Percentiles rank a stretch among this genome's conserved stretches.
Evolutionary conservation across 2,888 invertebrate genomes (phyloP).

Genomic region (Cheilosia soror): DNA sequence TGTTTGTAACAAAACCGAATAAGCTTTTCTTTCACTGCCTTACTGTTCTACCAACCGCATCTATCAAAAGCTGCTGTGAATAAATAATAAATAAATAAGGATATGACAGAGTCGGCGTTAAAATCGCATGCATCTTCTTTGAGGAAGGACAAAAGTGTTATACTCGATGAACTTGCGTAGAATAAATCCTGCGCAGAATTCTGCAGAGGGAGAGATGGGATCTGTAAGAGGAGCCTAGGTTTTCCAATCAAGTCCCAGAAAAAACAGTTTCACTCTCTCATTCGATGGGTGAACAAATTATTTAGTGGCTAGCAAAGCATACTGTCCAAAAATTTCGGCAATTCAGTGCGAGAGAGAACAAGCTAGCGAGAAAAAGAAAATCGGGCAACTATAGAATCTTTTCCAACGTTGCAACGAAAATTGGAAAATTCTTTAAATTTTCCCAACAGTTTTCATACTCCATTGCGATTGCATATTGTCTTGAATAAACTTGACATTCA

Average conservation of each 20-base stretch:
- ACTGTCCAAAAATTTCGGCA: slow-evolving; percentile 23
- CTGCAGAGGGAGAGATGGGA: slow-evolving; percentile 27
- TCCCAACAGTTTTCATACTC: not conserved
- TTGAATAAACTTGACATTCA: slow-evolving; percentile 60
- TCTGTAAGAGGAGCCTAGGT: slow-evolving; percentile 20
- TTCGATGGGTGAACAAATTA: slow-evolving; percentile 74
- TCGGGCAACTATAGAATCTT: slow-evolving; percentile 17
- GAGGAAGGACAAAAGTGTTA: slow-evolving; percentile 55
- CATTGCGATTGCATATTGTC: not conserved
- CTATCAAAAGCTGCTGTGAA: slow-evolving; percentile 15
- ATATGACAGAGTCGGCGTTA: slow-evolving; percentile 58
- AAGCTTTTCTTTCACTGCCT: slow-evolving; percentile 45
- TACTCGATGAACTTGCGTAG: slow-evolving; percentile 64
- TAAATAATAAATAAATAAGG: slow-evolving; percentile 61
- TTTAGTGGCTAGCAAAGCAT: slow-evolving; percentile 66
- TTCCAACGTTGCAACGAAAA: slow-evolving; percentile 12
- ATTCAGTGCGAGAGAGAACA: slow-evolving; percentile 43
- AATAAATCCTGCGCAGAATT: slow-evolving; percentile 64
- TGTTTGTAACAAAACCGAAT: too few relatives aligned
- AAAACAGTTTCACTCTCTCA: slow-evolving; percentile 72
- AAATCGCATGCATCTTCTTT: slow-evolving; percentile 42
- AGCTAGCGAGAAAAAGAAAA: slow-evolving; percentile 14
- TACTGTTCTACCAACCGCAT: slow-evolving; percentile 19
- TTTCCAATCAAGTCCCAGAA: slow-evolving; percentile 64
- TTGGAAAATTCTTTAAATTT: not conserved